Evolutionary conservation across 2,113 vertebrate species (phyloP), one percentile per base, ranked within the genome.

Genomic region (Scomber japonicus): DNA sequence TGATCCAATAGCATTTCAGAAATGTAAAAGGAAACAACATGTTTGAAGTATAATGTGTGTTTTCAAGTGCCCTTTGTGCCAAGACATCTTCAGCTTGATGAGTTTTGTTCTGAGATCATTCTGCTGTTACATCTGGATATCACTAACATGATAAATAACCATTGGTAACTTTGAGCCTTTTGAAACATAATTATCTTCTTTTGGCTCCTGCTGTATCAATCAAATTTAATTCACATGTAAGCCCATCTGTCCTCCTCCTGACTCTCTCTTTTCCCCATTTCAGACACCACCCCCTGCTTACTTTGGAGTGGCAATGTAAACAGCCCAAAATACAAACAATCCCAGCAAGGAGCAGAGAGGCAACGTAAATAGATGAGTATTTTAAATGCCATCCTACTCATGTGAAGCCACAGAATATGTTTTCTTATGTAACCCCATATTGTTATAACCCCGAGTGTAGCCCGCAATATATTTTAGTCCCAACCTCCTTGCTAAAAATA

Each of bases 401-500:
- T 12, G 63, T 64, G 67, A 72, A 89, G 57, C 81, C 77, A 71
- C 83, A 76, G 61, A 85, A 80, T 66, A 9, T 75, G 30, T 84
- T 81, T 91, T 73, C 27, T 74, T 74, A 54, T 72, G 30, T 0
- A 64, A 73, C 72, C 31, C 72, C 62, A 65, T 64, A 84, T 90
- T 91, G 87, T 90, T 81, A 45, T 44, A 89, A 81, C 83, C 84
- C 77, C 15, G 78, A 79, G 62, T 3, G 49, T 50, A 81, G 76
- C 85, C 81, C 77, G 46, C 57, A 69, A 48, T 72, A 19, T 91
- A 91, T 91, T 88, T 91, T 77, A 13, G 74, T 84, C 77, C 73
- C 64, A 6, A 83, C 86, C 88, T 72, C 67, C 16, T 2, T 71
- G 72, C 75, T 84, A 88, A 82, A 93, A 91, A 92, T 92, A 93